A percentile compares a stretch with the other conserved stretches of the same genome.
Conservation (phyloP, 2,797 vertebrate species). For the Hafferia zeledoni region DNA sequence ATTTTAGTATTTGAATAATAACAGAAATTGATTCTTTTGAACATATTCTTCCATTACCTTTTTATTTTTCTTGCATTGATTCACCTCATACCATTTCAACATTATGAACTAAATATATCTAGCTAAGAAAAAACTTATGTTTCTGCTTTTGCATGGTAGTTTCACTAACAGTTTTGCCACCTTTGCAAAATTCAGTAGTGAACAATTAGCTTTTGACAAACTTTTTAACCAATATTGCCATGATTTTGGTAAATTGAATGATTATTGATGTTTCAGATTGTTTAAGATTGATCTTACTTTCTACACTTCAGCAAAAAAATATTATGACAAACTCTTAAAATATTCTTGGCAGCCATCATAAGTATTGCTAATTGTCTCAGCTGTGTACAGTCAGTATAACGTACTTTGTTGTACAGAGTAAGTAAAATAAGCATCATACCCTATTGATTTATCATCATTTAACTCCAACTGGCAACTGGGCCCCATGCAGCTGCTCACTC, state of each 20-base stretch:
- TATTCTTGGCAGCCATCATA: not conserved
- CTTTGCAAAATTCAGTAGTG: not conserved
- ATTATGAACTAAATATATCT: not conserved
- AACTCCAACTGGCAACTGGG: not conserved
- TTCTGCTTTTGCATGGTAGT: not conserved
- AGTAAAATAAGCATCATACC: not conserved
- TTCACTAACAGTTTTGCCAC: not conserved
- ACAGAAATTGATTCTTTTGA: not conserved
- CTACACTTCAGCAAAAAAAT: not conserved
- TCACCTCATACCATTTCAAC: not conserved
- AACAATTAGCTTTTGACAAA: not conserved
- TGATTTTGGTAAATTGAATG: not conserved
- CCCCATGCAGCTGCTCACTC: fast-evolving
- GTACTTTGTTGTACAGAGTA: not conserved
- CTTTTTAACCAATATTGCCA: not conserved
- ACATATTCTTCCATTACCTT: not conserved
- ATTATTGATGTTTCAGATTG: not conserved
- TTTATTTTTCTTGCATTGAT: not conserved
- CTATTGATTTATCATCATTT: not conserved
- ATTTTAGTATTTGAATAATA: not conserved
- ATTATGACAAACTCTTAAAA: not conserved
- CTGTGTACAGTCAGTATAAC: not conserved
- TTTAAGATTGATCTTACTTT: not conserved
- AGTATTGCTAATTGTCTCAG: not conserved
- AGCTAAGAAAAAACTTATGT: not conserved